phyloP scores from a whole-genome alignment of 2,113 vertebrate species.

The Leucopternis melanops region DNA sequence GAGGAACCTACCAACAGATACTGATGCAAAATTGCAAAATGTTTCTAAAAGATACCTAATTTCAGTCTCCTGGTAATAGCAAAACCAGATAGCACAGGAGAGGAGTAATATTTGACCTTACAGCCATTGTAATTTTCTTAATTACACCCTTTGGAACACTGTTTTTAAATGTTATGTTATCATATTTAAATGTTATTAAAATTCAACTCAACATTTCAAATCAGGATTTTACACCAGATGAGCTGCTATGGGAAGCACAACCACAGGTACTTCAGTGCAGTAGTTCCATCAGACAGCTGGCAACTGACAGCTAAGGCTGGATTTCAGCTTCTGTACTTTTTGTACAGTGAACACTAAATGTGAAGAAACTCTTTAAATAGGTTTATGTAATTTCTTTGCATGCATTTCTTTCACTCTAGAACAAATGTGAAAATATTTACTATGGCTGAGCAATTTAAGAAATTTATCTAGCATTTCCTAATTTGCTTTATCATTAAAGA shows the following conservation, averaged over 20 bases:
- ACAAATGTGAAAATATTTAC: not conserved
- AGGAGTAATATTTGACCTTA: not conserved
- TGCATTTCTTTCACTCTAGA: not conserved
- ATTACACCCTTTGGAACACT: not conserved
- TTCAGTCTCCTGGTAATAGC: not conserved
- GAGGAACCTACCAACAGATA: slow-evolving; percentile 25
- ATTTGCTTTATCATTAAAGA: not conserved
- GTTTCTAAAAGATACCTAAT: not conserved
- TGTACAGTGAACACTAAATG: accelerated
- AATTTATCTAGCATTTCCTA: not conserved
- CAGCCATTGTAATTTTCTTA: not conserved
- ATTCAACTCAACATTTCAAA: not conserved
- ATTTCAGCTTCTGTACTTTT: not conserved
- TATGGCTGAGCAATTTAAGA: not conserved
- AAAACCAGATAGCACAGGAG: not conserved
- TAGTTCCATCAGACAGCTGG: not conserved
- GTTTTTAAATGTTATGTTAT: not conserved
- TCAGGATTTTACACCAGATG: not conserved
- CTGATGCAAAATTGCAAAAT: not conserved
- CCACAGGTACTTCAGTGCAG: not conserved
- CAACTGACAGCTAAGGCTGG: not conserved
- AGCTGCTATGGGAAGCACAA: not conserved
- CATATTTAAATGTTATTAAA: not conserved
- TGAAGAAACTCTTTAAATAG: not conserved
- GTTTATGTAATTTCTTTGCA: not conserved